phyloP scores from a whole-genome alignment of 2,797 vertebrate genomes.

The Fundulus diaphanus region DNA sequence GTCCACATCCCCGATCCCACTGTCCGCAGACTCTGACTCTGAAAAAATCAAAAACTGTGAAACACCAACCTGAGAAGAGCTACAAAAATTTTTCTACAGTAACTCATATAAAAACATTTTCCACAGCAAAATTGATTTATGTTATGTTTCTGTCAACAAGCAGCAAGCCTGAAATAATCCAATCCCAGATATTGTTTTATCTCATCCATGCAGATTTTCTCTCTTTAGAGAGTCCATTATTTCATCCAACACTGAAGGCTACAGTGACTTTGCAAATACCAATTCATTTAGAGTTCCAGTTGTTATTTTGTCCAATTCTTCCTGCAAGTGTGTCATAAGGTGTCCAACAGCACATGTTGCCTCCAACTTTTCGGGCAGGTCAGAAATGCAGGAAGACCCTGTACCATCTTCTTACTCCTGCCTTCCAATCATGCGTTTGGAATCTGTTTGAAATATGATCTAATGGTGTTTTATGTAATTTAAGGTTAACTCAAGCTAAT shows the following conservation, averaged over 20 bases:
- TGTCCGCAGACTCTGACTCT: constrained; percentile 90
- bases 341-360: background rate
- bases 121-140: background rate
- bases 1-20: constrained; percentile 88
- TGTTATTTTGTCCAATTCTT: background rate
- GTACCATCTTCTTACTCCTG: too few species aligned
- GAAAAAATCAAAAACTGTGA: background rate
- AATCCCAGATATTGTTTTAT: too few species aligned
- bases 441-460: too few species aligned
- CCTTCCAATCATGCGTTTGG: too few species aligned
- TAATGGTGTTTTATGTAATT: too few species aligned
- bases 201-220: background rate
- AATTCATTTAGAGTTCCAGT: background rate
- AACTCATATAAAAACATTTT: background rate
- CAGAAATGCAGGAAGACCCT: too few species aligned
- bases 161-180: background rate
- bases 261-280: background rate
- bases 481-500: too few species aligned
- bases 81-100: background rate
- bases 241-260: background rate
- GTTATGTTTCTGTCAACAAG: background rate
- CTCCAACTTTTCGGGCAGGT: too few species aligned
- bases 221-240: background rate
- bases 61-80: background rate
- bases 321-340: background rate